Conservation (phyloP, 1,140 invertebrate genomes). For the Thaumatotibia leucotreta region DNA sequence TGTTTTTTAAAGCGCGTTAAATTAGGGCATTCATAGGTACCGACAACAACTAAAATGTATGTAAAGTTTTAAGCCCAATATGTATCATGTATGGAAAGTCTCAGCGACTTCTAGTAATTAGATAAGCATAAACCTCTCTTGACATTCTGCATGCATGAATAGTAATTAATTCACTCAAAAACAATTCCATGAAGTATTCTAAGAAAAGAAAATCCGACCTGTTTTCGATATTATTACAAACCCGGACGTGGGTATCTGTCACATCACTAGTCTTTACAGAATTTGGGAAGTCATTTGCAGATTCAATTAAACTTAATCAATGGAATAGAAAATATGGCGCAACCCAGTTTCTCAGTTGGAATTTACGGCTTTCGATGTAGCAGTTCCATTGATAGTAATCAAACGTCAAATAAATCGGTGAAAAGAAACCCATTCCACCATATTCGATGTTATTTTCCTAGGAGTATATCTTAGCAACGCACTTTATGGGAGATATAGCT, state of each 20-base stretch:
- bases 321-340: constrained; percentile 39
- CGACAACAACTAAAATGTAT: no score
- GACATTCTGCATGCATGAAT: no score
- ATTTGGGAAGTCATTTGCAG: constrained; percentile 69
- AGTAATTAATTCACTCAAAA: no score
- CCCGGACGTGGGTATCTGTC: not conserved
- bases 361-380: constrained; percentile 9
- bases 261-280: constrained; percentile 35
- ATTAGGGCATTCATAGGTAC: not conserved
- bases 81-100: no score
- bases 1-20: not conserved
- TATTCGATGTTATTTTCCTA: not conserved
- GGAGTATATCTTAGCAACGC: not conserved
- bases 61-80: no score
- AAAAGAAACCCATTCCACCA: not conserved
- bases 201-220: no score
- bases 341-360: not conserved
- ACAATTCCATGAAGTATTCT: no score
- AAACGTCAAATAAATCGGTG: constrained; percentile 10
- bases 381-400: constrained; percentile 7
- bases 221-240: no score
- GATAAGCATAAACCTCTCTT: no score
- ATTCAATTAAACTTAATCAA: constrained; percentile 72
- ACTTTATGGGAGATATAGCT: not conserved
- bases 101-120: no score